A percentile compares a stretch with the other conserved stretches of the same genome.
Conservation (phyloP, 2,797 vertebrate species). For the Denticeps clupeoides region DNA sequence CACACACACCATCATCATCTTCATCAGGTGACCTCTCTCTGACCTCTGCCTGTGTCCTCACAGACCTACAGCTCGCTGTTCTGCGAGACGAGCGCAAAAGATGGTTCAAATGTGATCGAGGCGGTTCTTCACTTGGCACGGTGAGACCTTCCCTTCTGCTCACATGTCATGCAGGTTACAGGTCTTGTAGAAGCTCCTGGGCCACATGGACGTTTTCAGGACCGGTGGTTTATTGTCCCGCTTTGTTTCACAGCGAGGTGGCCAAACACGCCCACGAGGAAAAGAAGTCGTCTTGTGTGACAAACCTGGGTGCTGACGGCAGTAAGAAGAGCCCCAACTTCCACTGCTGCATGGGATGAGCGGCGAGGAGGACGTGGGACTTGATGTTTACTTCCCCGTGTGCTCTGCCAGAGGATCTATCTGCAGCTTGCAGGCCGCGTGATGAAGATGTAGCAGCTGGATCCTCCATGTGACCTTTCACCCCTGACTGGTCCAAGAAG, state of each 20-base stretch:
- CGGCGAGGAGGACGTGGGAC: conserved; percentile 57
- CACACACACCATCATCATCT: not conserved
- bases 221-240: not conserved
- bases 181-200: not conserved
- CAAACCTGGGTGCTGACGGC: conserved; percentile 54
- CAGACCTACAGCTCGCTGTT: conserved; percentile 57
- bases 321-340: conserved; percentile 60
- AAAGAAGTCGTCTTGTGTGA: conserved; percentile 60
- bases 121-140: conserved; percentile 91
- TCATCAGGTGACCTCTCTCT: not conserved
- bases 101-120: conserved; percentile 84
- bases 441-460: too few species aligned
- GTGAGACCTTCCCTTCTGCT: conserved; percentile 46
- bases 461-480: too few species aligned
- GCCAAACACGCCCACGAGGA: conserved; percentile 58
- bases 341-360: conserved; percentile 68
- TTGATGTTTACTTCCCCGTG: conserved; percentile 1
- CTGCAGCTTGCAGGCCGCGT: too few species aligned
- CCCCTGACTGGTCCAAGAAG: too few species aligned
- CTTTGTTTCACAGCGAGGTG: conserved; percentile 62
- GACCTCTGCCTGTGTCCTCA: conserved; percentile 41
- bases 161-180: too few species aligned
- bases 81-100: conserved; percentile 73
- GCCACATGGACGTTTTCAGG: not conserved
- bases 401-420: too few species aligned